A percentile compares a stretch with the other conserved stretches of the same genome.
These are phyloP conservation scores for Nansenia antarctica DNA, from an alignment of 2,113 vertebrate genomes.

Conservation along the genomic window DNA sequence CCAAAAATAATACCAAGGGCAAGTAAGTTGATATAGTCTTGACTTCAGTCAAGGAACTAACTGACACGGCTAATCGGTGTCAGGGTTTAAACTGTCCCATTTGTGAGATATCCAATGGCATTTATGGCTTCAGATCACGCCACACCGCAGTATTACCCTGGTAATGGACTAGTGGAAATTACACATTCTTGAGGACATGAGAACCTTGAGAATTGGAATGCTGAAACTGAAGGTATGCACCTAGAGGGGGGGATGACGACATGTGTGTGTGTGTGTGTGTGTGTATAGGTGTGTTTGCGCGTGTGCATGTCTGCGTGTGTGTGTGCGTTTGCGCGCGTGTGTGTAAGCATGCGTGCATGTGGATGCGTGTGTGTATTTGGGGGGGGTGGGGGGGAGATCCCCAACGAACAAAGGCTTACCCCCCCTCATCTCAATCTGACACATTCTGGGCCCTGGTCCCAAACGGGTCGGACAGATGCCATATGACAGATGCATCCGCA, in stretches of 20 bases:
- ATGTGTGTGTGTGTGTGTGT: too few relatives aligned
- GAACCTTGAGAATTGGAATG: conserved; percentile 24
- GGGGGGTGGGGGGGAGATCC: background rate
- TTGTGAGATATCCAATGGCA: background rate
- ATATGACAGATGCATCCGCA: too few relatives aligned
- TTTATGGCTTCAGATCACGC: background rate
- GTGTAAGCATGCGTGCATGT: too few relatives aligned
- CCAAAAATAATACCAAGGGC: background rate
- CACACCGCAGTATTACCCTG: background rate
- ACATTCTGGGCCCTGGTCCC: conserved; percentile 52
- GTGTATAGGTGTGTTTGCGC: too few relatives aligned
- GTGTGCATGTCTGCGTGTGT: too few relatives aligned
- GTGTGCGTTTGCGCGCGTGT: too few relatives aligned
- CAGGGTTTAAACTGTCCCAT: background rate
- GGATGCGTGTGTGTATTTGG: too few relatives aligned
- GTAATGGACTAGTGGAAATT: background rate
- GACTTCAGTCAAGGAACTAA: background rate
- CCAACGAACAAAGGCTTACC: conserved; percentile 31
- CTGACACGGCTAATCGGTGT: background rate
- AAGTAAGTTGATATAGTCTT: background rate
- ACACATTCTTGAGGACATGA: conserved; percentile 17
- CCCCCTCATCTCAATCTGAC: conserved; percentile 28
- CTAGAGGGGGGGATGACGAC: background rate
- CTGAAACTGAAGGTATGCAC: conserved; percentile 32
- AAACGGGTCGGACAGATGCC: conserved; percentile 23